Evolutionary conservation across 2,113 vertebrate species (phyloP).

Genomic region (Bettongia penicillata): DNA sequence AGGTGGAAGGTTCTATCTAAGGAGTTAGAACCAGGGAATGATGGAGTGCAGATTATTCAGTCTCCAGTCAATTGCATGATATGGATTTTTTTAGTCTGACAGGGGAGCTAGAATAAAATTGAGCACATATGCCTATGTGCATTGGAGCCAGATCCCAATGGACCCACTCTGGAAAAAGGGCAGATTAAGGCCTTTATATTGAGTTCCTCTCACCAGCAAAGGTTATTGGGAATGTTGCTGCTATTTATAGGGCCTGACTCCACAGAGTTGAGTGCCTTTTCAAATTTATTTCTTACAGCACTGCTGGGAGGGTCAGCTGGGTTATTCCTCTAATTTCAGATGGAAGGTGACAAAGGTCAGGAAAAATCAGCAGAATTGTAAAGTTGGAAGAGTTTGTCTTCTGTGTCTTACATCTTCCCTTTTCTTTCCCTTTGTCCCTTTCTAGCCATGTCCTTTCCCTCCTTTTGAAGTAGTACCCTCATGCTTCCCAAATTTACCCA

Average conservation of each 20-base stretch:
- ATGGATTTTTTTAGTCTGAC: neutral
- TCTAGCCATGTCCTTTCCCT: neutral
- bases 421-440: neutral
- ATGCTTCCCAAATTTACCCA: neutral
- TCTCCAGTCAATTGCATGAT: neutral
- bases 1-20: neutral
- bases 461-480: neutral
- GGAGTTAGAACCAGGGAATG: neutral
- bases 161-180: neutral
- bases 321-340: neutral
- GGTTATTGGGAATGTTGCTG: neutral
- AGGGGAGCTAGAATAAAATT: neutral
- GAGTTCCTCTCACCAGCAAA: neutral
- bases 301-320: neutral
- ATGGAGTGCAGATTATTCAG: neutral
- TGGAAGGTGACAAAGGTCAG: neutral
- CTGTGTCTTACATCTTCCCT: neutral
- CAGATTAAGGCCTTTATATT: neutral
- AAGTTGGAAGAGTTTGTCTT: neutral
- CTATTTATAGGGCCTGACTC: conserved; percentile 1
- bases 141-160: neutral
- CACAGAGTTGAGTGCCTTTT: neutral
- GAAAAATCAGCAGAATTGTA: neutral
- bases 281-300: neutral
- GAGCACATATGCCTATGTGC: neutral